Evolutionary conservation across 2,888 invertebrate genomes (phyloP), one percentile per base, ranked within the genome.

Genomic region (Ethmia dodecea): DNA sequence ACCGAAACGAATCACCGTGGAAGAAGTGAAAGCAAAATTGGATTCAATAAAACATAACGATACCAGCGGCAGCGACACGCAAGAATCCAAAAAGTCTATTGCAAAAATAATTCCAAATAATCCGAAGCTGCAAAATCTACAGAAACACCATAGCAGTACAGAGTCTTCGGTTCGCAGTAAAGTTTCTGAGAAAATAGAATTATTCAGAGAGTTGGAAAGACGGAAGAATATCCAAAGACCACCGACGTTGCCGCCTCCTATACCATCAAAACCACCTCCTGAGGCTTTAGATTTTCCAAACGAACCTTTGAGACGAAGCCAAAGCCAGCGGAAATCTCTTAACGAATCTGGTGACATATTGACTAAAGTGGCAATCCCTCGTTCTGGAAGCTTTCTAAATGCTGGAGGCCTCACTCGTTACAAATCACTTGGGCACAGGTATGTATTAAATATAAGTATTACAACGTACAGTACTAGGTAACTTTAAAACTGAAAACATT

Each of bases 301-400:
- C 42, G 79, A 80, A 38, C 77, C 86, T 22, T 52, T 87, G 40
- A 61, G 83, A 44, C 66, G 87, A 52, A 84, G 71, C 46, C 86
- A 86, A 47, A 87, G 86, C 45, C 76, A 79, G 18, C 68, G 86
- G 45, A 80, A 86, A 41, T 84, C 86, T 18, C 55, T 83, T 14
- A 84, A 69, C 36, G 90, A 91, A 43, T 88, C 90, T 35, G 95
- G 95, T 5, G 95, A 95, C 67, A 92, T 94, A 52, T 75, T 95
- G 54, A 95, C 95, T 0, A 93, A 94, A 71, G 94, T 95, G 27
- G 94, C 94, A 25, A 92, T 95, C 55, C 95, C 95, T 9, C 88
- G 95, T 52, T 93, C 94, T 32, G 93, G 94, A 29, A 95, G 95
- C 68, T 95, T 95, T 64, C 86, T 95, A 27, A 95, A 94, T 55